A percentile compares a stretch with the other conserved stretches of the same genome.
These are phyloP conservation scores for Acromyrmex echinatior DNA, from an alignment of 1,140 invertebrate genomes.

Conservation along the genomic window DNA sequence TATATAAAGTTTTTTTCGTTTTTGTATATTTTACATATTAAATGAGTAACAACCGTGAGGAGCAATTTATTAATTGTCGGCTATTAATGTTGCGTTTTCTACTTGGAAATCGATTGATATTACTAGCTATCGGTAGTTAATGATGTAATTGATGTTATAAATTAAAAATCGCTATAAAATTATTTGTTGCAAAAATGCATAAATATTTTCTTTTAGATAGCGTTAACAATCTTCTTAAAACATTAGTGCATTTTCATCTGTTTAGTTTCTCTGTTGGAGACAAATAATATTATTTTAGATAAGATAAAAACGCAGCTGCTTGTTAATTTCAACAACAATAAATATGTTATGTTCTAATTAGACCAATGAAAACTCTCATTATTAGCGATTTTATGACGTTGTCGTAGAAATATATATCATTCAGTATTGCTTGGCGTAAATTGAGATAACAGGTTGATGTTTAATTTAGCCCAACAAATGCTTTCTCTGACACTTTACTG, in stretches of 20 bases:
- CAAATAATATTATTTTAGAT: slow-evolving; percentile 61
- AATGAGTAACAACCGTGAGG: neutral
- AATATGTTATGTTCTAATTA: slow-evolving; percentile 40
- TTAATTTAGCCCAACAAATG: slow-evolving; percentile 23
- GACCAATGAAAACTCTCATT: slow-evolving; percentile 44
- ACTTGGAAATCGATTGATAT: slow-evolving; percentile 1
- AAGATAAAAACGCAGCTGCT: slow-evolving; percentile 68
- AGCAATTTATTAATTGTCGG: neutral
- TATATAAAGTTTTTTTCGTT: neutral
- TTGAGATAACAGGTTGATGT: slow-evolving; percentile 46
- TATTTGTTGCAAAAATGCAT: neutral
- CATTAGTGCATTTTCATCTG: neutral
- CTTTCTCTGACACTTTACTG: slow-evolving; percentile 36
- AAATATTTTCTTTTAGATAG: neutral
- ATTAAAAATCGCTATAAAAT: slow-evolving; percentile 26
- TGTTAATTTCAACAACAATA: slow-evolving; percentile 48
- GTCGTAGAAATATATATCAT: slow-evolving; percentile 52
- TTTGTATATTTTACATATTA: neutral
- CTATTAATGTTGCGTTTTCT: slow-evolving; percentile 12
- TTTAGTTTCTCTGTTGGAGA: neutral
- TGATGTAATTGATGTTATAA: neutral
- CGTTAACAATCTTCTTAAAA: neutral
- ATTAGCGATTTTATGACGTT: neutral
- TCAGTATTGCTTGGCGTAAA: neutral
- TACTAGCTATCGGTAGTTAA: neutral